Conservation (phyloP, 2,888 invertebrate species). For the Uloborus plumipes region DNA sequence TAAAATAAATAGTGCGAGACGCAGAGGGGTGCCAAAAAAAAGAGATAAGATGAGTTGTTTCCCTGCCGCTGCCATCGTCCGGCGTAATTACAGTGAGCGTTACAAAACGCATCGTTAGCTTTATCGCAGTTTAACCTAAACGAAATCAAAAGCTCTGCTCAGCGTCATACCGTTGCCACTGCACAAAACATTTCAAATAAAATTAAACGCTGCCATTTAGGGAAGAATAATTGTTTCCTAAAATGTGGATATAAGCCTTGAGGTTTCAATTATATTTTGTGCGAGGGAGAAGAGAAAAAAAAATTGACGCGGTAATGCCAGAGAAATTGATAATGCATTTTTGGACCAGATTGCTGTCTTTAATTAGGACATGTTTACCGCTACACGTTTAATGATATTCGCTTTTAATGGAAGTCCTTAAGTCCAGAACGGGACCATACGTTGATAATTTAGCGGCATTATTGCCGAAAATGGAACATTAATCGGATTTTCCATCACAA, state of each 20-base stretch:
- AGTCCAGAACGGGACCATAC: background rate
- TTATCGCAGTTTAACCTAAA: slow-evolving; percentile 40
- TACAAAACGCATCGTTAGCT: slow-evolving; percentile 44
- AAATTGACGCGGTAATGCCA: slow-evolving; percentile 10
- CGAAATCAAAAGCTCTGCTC: slow-evolving; percentile 25
- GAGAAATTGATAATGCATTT: slow-evolving; percentile 26
- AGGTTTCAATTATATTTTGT: slow-evolving; percentile 35
- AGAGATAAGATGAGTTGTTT: slow-evolving; percentile 54
- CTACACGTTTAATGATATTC: slow-evolving; percentile 15
- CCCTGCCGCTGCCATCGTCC: slow-evolving; percentile 18
- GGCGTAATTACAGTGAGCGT: slow-evolving; percentile 36
- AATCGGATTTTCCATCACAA: slow-evolving; percentile 6
- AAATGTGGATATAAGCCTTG: background rate
- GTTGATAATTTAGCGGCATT: background rate
- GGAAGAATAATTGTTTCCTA: slow-evolving; percentile 33
- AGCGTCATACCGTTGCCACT: slow-evolving; percentile 11
- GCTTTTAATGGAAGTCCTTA: slow-evolving; percentile 6
- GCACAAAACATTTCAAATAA: slow-evolving; percentile 27
- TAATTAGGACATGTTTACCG: slow-evolving; percentile 27
- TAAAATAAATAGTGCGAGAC: slow-evolving; percentile 36
- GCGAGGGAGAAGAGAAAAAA: slow-evolving; percentile 11
- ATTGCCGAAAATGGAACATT: slow-evolving; percentile 9
- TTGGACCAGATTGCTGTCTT: slow-evolving; percentile 28
- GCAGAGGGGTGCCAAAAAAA: slow-evolving; percentile 2
- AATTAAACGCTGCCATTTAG: slow-evolving; percentile 43